Base-by-base conservation (phyloP, 2,113 vertebrate species). In the Ochotona curzoniae region DNA sequence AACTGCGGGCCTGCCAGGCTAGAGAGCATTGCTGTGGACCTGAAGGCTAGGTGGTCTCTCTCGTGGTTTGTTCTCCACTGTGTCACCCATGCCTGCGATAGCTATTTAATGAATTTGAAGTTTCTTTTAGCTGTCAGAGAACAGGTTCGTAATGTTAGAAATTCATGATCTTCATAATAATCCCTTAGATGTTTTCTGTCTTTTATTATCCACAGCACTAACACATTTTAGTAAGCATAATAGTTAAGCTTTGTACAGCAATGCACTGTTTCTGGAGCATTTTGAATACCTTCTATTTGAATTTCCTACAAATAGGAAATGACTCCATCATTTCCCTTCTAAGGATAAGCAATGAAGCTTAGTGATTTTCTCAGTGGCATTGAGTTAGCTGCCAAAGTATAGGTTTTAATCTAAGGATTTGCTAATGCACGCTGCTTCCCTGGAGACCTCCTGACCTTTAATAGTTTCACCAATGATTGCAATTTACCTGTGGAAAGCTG, bases 171-270 rank as follows among this genome's bases (percentile, higher is more conserved):
- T 71, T 76, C 83, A 63, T 61, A 75, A 15, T 47, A 51, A 47
- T 89, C 51, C 93, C 81, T 87, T 13, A 75, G 32, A 79, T 81
- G 9, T 89, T 89, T 79, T 78, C 20, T 81, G n/a, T 71, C 60
- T 5, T 71, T 85, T 70, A 60, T 84, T 71, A 87, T 64, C 13
- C 75, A 18, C 1, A 95, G n/a, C 90, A 13, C 20, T 61, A 51
- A 38, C 10, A 81, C 25, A 70, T 93, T 87, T 90, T 76, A 61
- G 60, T 84, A 88, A 69, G 21, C 44, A 38, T 70, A 71, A 67
- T 38, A 73, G 28, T n/a, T 90, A 92, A 64, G 12, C 80, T 71
- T 73, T 89, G n/a, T n/a, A 20, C 80, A 78, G 76, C 70, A 35
- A 83, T 70, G 79, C 75, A 70, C 70, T 75, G 9, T 83, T 76